Evolutionary conservation across 1,140 invertebrate genomes (phyloP), one percentile per base, ranked within the genome.

Genomic region (Drosophila equinoxialis): DNA sequence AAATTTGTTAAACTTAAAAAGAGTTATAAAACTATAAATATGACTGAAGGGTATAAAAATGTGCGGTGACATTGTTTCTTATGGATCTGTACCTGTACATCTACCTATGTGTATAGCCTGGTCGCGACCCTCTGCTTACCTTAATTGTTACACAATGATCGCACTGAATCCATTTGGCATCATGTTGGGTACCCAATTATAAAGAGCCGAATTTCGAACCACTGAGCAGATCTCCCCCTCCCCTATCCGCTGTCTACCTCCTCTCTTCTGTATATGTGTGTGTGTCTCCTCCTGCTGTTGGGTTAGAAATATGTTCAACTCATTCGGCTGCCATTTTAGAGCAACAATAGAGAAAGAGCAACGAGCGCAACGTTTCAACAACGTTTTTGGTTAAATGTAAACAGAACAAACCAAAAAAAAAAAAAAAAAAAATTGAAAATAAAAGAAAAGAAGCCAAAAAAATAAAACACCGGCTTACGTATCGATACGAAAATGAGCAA

Each of bases 101-200:
- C 8, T 39, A 39, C 37, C 71, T 2, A 23, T 23, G 20, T 66
- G 59, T 55, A 55, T 42, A 51, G 37, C 39, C 71, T 77, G 81
- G 74, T 69, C 84, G 37, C 80, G 81, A 84, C 80, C 74, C 77
- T 70, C 35, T 45, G 20, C 73, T 70, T 79, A 68, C 82, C 82
- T 85, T 85, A 85, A 86, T 86, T 86, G 82, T 86, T 87, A 83
- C 83, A 87, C 82, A 86, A 87, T 86, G 82, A 82, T 87, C 83
- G 79, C 71, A 73, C 82, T 77, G 79, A 86, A 87, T 82, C 76
- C 73, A 59, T 26, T 6, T 41, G 68, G 30, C 69, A 26, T 26
- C 60, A 60, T 73, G 75, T 73, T 79, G 76, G 74, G 68, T 69
- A 78, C 66, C 79, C 83, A 86, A 86, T 87, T 86, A 87, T 87